Evolutionary conservation across 2,113 vertebrate species (phyloP).

Genomic region (Nipponia nippon): DNA sequence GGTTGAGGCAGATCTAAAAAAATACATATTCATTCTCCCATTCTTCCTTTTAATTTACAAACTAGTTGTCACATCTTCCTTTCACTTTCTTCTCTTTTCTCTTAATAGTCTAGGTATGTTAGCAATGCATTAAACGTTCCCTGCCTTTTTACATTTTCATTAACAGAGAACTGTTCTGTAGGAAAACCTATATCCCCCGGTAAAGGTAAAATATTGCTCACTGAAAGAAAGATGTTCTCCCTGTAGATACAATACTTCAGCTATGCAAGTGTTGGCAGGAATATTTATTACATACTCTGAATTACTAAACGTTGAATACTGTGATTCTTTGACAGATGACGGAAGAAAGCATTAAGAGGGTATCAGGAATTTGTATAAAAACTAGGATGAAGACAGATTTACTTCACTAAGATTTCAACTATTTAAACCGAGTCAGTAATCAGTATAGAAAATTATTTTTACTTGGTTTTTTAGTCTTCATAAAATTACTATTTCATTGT

Average conservation of each 20-base stretch:
- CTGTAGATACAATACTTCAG: not conserved
- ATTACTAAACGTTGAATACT: not conserved
- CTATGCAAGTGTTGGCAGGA: not conserved
- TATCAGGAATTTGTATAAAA: not conserved
- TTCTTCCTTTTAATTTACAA: not conserved
- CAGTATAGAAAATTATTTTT: not conserved
- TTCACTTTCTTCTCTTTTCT: not conserved
- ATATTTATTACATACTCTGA: not conserved
- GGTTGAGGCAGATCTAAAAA: not conserved
- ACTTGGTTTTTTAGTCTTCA: not conserved
- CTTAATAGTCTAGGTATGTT: not conserved
- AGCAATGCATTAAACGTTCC: not conserved
- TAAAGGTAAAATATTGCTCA: not conserved
- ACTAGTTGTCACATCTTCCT: not conserved
- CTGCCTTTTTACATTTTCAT: not conserved
- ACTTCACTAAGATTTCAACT: not conserved
- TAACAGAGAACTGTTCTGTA: not conserved
- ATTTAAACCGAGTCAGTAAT: not conserved
- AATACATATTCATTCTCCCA: not conserved
- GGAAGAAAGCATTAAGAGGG: not conserved
- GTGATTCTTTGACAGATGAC: not conserved
- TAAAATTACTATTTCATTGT: not conserved
- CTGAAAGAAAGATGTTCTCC: not conserved
- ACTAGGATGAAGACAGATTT: not conserved
- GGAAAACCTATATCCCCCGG: not conserved